Conservation (phyloP, 1,140 invertebrate species). For the Atta texana region DNA sequence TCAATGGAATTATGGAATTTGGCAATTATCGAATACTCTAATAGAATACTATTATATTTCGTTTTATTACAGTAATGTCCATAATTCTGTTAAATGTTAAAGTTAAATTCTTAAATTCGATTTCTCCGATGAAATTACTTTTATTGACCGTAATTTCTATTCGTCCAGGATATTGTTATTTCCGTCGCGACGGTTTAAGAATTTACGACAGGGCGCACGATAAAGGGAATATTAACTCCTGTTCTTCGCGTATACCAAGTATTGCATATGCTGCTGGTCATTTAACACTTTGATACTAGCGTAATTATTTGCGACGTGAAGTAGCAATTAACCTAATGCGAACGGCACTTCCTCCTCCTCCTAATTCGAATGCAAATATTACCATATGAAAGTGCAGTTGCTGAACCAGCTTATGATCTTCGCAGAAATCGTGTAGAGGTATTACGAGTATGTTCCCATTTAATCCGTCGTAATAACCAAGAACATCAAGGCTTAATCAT, state of each 20-base stretch:
- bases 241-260: background rate
- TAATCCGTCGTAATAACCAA: slow-evolving; percentile 16
- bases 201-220: background rate
- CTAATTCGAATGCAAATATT: slow-evolving; percentile 52
- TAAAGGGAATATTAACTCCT: slow-evolving; percentile 17
- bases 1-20: background rate
- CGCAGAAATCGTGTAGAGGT: background rate
- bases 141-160: background rate
- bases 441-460: slow-evolving; percentile 24
- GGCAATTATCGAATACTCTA: background rate
- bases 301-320: slow-evolving; percentile 59
- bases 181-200: background rate
- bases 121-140: background rate
- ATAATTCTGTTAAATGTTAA: background rate
- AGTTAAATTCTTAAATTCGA: slow-evolving; percentile 5
- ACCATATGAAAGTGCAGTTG: slow-evolving; percentile 56
- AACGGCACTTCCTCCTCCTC: slow-evolving; percentile 11
- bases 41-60: background rate
- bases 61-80: background rate
- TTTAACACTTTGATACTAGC: slow-evolving; percentile 36
- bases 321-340: slow-evolving; percentile 59
- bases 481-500: slow-evolving; percentile 29
- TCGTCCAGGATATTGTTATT: background rate
- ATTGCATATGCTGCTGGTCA: slow-evolving; percentile 11
- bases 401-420: slow-evolving; percentile 51